Evolutionary conservation across 2,888 invertebrate genomes (phyloP), one percentile per base, ranked within the genome.

Genomic region (Lagria hirta): DNA sequence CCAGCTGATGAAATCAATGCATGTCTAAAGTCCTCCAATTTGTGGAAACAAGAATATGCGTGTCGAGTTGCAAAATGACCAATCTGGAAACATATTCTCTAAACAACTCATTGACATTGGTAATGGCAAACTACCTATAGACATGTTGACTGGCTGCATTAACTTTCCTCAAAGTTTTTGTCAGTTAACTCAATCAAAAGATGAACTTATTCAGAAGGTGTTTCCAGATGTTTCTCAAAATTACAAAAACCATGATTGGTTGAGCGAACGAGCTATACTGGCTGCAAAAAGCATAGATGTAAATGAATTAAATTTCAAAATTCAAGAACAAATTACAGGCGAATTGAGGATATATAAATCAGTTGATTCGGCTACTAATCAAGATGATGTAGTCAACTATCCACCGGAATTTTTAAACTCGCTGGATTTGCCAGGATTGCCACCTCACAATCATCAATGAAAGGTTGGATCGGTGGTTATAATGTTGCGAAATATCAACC

Each of bases 1-100:
- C 51, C 53, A 43, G 62, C 62, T 15, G 62, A 66, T 49, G 62
- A 64, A 57, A 33, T 66, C n/a, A 67, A 65, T 49, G 61, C 60
- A 48, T 64, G 62, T 48, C 34, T 62, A 34, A 66, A 63, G 48
- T 51, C 57, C 14, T 64, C 62, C 18, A 44, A 18, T 57, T 44
- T 60, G 38, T 61, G 59, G 60, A 26, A 33, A 40, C 21, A 56
- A 48, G 15, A 62, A 65, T 37, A 57, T 58, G 54, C 46, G 58
- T 32, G 61, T 61, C n/a, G n/a, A 48, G 47, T 36, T 61, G 45
- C 55, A 51, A 15, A 44, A 57, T 10, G 54, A 62, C 36, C 38
- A 15, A 60, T 52, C 57, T 18, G 52, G 49, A 12, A 52, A 57
- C 50, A 35, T 17, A 16, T 60, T 64, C 48, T 49, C 58, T 7